These are phyloP conservation scores for Pantelozetes paolii DNA, from an alignment of 2,888 invertebrate genomes.

Conservation along the genomic window DNA sequence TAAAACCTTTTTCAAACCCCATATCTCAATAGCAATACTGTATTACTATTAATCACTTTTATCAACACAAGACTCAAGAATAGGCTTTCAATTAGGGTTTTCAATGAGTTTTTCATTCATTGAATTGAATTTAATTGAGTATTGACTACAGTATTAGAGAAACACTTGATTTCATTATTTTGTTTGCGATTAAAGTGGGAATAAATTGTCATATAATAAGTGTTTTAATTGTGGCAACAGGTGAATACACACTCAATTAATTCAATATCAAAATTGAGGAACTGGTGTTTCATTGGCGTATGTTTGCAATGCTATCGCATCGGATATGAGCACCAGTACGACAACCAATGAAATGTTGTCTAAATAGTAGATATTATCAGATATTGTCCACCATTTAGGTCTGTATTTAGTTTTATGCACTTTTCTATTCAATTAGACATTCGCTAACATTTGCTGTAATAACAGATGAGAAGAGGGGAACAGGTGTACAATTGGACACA, in stretches of 20 bases:
- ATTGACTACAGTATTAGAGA: neutral
- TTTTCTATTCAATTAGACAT: too few relatives aligned
- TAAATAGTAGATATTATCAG: constrained; percentile 28
- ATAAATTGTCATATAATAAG: constrained; percentile 22
- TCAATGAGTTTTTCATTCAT: neutral
- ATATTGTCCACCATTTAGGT: constrained; percentile 35
- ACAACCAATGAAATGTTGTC: constrained; percentile 17
- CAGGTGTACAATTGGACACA: constrained; percentile 16
- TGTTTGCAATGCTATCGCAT: constrained; percentile 17
- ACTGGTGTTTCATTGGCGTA: constrained; percentile 25
- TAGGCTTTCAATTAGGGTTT: neutral
- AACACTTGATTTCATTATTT: neutral
- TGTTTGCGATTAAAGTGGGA: neutral
- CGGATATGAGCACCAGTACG: constrained; percentile 1
- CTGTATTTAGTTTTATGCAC: neutral
- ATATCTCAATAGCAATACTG: neutral
- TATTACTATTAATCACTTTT: neutral
- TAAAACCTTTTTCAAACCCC: neutral
- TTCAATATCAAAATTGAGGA: constrained; percentile 23
- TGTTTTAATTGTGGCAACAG: constrained; percentile 19
- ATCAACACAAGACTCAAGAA: neutral
- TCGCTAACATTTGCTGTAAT: neutral
- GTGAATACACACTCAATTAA: constrained; percentile 30
- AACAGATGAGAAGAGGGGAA: too few relatives aligned
- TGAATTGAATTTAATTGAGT: neutral